Evolutionary conservation across 1,140 invertebrate species (phyloP), one percentile per base, ranked within the genome.

Genomic region (Laupala kohalensis): DNA sequence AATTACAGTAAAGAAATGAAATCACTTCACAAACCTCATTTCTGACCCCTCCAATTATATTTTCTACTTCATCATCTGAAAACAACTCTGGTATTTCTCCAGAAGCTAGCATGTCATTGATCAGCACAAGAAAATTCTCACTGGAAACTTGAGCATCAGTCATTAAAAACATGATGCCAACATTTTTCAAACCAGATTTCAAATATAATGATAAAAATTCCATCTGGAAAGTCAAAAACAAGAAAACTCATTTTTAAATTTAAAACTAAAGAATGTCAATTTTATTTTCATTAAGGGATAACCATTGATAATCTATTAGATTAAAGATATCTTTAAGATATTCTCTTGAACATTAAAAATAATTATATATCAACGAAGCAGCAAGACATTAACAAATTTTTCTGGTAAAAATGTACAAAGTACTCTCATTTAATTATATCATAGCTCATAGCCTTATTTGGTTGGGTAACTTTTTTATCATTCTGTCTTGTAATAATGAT

Each of bases 71-170:
- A 81, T 98, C 96, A 81, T 98, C 95, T 13, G 94, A 89, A 78
- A 98, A 96, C 66, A 98, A 83, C 81, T 97, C 95, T 9, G 94
- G 92, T 67, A 98, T 92, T 84, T 98, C 96, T 53, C 96, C 96
- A 29, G 95, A 95, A 23, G 95, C 93, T 53, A 98, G 81, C 83
- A 98, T 88, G 81, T 98, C 96, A 79, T 98, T 98, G 69, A 98
- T 96, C 6, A 97, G 84, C 19, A 98, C 96, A 62, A 98, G 81
- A 81, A 98, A 98, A 77, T 93, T 89, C 83, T 98, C 96, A 78
- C 96, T 96, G 0, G 94, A 90, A 15, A 96, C 92, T 83, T 98
- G 95, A 12, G 95, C 95, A 83, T 98, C 96, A 0, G 95, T 97
- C 92, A 98, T 95, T 5, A 98, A 80, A 78, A 98, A 98, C 84